Evolutionary conservation across 2,888 invertebrate species (phyloP).

Genomic region (Pegoplata infirma): DNA sequence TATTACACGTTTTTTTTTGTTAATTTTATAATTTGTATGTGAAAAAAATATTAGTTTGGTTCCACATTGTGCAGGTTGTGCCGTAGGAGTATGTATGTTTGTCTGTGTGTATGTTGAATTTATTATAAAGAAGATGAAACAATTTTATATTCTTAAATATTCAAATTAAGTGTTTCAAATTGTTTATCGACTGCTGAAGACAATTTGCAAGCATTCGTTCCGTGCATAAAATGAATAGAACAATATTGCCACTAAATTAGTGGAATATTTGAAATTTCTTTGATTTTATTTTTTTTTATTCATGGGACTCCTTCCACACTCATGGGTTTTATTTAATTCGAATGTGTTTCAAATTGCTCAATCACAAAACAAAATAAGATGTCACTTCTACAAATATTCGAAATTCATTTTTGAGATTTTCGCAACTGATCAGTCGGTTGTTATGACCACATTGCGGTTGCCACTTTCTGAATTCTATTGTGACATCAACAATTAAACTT

Average conservation of each 20-base stretch:
- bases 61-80: slow-evolving; percentile 33
- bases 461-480: too few species aligned
- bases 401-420: too few species aligned
- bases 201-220: slow-evolving; percentile 43
- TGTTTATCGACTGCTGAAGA: slow-evolving; percentile 58
- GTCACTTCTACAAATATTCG: too few species aligned
- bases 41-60: slow-evolving; percentile 35
- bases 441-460: too few species aligned
- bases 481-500: too few species aligned
- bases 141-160: slow-evolving; percentile 51
- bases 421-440: too few species aligned
- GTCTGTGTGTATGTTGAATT: slow-evolving; percentile 14
- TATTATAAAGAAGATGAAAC: slow-evolving; percentile 33
- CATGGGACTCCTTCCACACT: too few species aligned
- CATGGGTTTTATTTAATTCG: too few species aligned
- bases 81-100: neutral
- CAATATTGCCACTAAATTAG: neutral
- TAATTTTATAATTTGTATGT: slow-evolving; percentile 19
- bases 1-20: slow-evolving; percentile 8
- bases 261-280: too few species aligned
- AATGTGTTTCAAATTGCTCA: too few species aligned
- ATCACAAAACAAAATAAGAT: too few species aligned
- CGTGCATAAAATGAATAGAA: neutral
- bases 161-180: slow-evolving; percentile 55
- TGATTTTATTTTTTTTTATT: too few species aligned